Conservation (phyloP, 1,140 invertebrate genomes). For the Aphaenogaster rudis region DNA sequence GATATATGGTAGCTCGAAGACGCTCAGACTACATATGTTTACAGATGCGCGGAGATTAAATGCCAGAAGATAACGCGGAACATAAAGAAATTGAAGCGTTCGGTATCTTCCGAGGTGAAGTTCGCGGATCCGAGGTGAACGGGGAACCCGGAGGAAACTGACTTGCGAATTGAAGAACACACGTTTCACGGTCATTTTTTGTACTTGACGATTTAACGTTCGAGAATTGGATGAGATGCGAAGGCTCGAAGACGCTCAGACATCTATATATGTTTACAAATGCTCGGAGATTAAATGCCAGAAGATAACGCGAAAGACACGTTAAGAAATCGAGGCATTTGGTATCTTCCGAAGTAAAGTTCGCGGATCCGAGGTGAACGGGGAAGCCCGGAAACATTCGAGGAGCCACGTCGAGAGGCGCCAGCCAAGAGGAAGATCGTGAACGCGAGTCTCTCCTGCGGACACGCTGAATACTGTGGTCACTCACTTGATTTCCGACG, state of each 20-base stretch:
- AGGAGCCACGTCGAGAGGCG: neutral
- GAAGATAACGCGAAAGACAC: neutral
- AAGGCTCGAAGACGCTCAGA: neutral
- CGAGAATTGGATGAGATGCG: neutral
- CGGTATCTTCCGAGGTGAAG: neutral
- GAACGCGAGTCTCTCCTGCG: no score
- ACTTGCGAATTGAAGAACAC: neutral
- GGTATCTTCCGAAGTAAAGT: neutral
- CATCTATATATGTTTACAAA: neutral
- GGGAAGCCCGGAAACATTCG: neutral
- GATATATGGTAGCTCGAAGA: neutral
- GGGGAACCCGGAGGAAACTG: neutral
- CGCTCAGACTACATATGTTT: neutral
- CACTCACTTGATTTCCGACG: constrained; percentile 16
- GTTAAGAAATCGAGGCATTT: neutral
- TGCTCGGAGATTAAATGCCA: neutral
- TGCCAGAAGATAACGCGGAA: neutral
- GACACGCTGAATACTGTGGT: neutral
- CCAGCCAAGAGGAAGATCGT: neutral
- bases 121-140: neutral
- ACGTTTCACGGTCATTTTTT: neutral
- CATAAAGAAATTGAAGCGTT: neutral
- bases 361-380: neutral
- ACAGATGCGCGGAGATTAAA: neutral
- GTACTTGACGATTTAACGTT: neutral